Evolutionary conservation across 2,888 invertebrate species (phyloP).

Genomic region (Limnephilus lunatus): DNA sequence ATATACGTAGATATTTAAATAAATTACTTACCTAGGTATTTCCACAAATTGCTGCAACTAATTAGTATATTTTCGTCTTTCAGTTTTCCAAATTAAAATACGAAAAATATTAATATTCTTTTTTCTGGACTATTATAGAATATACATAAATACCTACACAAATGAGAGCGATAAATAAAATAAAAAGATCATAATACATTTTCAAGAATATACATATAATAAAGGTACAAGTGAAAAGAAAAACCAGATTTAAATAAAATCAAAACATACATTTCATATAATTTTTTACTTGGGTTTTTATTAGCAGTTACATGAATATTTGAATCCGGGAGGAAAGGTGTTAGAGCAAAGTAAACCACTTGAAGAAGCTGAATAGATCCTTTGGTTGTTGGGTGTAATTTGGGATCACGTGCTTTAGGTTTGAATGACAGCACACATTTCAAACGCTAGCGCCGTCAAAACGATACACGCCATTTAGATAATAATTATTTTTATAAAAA

Average conservation of each 20-base stretch:
- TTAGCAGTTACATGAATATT: background rate
- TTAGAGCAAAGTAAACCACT: slow-evolving; percentile 31
- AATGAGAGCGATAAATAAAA: background rate
- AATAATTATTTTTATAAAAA: background rate
- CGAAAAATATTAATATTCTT: too few relatives aligned
- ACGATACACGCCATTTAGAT: slow-evolving; percentile 29
- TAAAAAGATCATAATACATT: background rate
- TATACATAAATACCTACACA: background rate
- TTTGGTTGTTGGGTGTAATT: slow-evolving; percentile 48
- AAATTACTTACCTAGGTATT: too few relatives aligned
- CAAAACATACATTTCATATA: too few relatives aligned
- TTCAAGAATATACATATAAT: background rate
- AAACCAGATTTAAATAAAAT: too few relatives aligned
- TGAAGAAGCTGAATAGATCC: slow-evolving; percentile 26
- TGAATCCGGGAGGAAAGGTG: slow-evolving; percentile 10
- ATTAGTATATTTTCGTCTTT: too few relatives aligned
- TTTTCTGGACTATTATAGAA: too few relatives aligned
- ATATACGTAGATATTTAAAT: too few relatives aligned
- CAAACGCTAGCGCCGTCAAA: slow-evolving; percentile 37
- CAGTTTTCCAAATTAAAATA: too few relatives aligned
- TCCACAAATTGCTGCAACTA: too few relatives aligned
- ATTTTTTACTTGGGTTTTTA: too few relatives aligned
- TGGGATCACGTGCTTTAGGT: slow-evolving; percentile 32
- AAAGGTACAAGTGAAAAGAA: too few relatives aligned
- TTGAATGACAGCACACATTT: slow-evolving; percentile 38